Evolutionary conservation across 1,140 invertebrate genomes (phyloP), one percentile per base, ranked within the genome.

Genomic region (Tetramorium simillimum): DNA sequence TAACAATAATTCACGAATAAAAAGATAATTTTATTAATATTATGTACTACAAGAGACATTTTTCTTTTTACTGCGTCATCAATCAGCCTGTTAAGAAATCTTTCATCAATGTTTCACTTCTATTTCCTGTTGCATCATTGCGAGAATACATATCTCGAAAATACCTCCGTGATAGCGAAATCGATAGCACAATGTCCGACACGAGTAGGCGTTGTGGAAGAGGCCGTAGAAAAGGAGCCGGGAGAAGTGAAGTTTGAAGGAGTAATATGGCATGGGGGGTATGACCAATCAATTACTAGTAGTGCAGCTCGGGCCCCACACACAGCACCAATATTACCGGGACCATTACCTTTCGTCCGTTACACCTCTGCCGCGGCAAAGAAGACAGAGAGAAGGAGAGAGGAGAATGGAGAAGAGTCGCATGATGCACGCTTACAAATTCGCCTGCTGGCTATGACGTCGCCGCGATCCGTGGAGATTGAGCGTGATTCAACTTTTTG

Each of bases 221-320:
- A 84, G 88, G 72, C 58, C 21, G 49, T 85, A 24, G 60, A 78
- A 91, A 89, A 89, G 76, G 58, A 84, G 86, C 87, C 65, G 78
- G 69, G 87, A 89, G 90, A 89, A 80, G 91, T 60, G 80, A 92
- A 92, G 92, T 93, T 93, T 92, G 91, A 93, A 92, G 87, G 90
- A 91, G 91, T 93, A 93, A 93, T 84, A 33, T 92, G 89, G 92
- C 87, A 92, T 88, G 89, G 91, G 63, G 78, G 89, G 92, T 93
- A 93, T 93, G 92, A 93, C 92, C 92, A 93, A 93, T 93, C 92
- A 93, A 93, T 93, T 93, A 93, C 90, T 93, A 93, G 92, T 93
- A 93, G 92, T 93, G 92, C 92, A 93, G 91, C 89, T 78, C 87
- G 85, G 91, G 89, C 92, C 92, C 89, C 92, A 92, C 92, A 92